Conservation (phyloP, 2,113 vertebrate species). For the Mormoops blainvillei region DNA sequence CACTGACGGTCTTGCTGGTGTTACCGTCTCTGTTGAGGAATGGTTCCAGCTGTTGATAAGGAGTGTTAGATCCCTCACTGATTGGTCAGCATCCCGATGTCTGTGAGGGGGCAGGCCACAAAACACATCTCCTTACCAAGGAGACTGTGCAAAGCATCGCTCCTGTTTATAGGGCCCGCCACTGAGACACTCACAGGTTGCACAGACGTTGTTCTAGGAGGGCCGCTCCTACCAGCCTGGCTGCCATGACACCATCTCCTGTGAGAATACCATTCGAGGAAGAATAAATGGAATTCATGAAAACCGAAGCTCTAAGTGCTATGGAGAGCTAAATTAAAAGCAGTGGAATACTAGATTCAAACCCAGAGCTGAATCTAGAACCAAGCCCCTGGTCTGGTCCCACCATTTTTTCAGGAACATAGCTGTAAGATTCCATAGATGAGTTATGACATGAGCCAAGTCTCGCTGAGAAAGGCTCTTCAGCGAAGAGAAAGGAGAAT, state of each 20-base stretch:
- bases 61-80: neutral
- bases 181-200: neutral
- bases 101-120: neutral
- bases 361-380: neutral
- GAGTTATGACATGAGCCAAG: neutral
- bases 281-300: neutral
- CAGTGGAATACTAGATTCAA: neutral
- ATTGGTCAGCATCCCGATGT: neutral
- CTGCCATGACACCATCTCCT: neutral
- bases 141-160: neutral
- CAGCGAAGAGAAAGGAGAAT: too few species aligned
- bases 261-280: neutral
- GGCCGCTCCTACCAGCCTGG: neutral
- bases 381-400: neutral
- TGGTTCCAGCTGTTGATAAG: neutral
- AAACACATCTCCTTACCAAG: neutral
- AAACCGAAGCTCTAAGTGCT: neutral
- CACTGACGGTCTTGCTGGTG: neutral
- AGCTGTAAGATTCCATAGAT: neutral
- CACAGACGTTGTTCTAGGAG: neutral
- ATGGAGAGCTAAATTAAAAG: neutral
- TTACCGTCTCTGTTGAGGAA: neutral
- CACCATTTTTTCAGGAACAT: neutral
- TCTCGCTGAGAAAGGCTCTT: neutral
- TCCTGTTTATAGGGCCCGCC: neutral